Evolutionary conservation across 2,113 vertebrate genomes (phyloP), one percentile per base, ranked within the genome.

Genomic region (Chloebia gouldiae): DNA sequence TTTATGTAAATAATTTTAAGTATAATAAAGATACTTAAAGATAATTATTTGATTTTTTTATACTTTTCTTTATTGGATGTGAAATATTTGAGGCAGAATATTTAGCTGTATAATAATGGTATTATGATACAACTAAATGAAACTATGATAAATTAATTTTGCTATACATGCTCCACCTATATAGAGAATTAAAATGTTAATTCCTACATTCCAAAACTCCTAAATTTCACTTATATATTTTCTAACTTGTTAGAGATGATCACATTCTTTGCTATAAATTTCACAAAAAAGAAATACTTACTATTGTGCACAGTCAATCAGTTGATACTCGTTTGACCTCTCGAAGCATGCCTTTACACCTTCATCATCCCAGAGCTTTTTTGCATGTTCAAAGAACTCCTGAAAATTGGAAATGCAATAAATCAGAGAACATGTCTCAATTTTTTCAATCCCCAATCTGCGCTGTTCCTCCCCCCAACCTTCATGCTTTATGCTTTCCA

Each of bases 281-380:
- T 27, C 20, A 65, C 40, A 42, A 37, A 54, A 88, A 76, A 68
- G 9, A 72, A 73, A 93, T 87, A 99, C 99, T 99, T 98, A 99
- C 99, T 99, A 99, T 98, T 99, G 99, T 83, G 99, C 99, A 82
- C 99, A 99, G 98, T 99, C 99, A 76, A 99, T 99, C 96, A 99
- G 98, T 79, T 99, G 99, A 97, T 99, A 99, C 56, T 99, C 99
- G 9, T 99, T 99, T 76, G 99, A 99, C 89, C 99, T 99, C 97
- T 99, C 99, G 7, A 99, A 99, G 97, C 99, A 99, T 0, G 99
- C 99, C 97, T 99, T 99, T 90, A 99, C 99, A 13, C 99, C 99
- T 96, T 99, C 99, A 21, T 99, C 99, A 50, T 99, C 99, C 99
- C 99, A 99, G 78, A 99, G 99, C 95, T 99, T 99, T 98, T 99